These are phyloP conservation scores for Drosophila cracens DNA, from an alignment of 2,888 invertebrate genomes.

Conservation along the genomic window DNA sequence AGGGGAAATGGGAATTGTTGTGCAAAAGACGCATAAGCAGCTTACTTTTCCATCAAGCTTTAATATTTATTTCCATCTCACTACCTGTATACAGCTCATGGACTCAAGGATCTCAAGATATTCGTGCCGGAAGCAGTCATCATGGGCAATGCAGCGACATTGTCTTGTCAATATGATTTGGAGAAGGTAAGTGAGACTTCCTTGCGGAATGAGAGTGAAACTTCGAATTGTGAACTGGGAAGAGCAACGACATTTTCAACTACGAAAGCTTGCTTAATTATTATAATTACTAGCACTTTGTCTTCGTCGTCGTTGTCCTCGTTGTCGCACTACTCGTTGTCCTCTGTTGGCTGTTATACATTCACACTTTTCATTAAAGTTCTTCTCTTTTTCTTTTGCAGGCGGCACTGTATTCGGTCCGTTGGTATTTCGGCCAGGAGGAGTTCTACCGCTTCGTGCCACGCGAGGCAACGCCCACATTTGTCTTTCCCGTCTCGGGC, in stretches of 20 bases:
- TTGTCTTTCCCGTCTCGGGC: constrained; percentile 86
- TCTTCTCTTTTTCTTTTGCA: constrained; percentile 52
- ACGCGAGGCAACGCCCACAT: constrained; percentile 87
- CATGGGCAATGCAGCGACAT: constrained; percentile 85
- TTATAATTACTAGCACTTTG: constrained; percentile 78
- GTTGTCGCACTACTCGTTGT: constrained; percentile 11
- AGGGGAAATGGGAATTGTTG: background rate
- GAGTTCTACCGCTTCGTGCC: constrained; percentile 89
- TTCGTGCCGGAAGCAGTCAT: constrained; percentile 85
- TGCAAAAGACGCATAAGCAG: constrained; percentile 28
- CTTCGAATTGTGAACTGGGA: constrained; percentile 4
- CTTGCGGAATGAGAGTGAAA: constrained; percentile 19
- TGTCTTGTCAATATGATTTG: constrained; percentile 85
- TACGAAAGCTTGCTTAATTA: constrained; percentile 70
- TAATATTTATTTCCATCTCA: constrained; percentile 25
- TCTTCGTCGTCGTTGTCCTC: constrained; percentile 51
- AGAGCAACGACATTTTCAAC: constrained; percentile 38
- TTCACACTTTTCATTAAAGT: constrained; percentile 62
- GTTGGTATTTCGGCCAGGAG: constrained; percentile 87
- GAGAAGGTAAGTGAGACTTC: constrained; percentile 83
- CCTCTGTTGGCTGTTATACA: constrained; percentile 24
- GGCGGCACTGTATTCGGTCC: constrained; percentile 87
- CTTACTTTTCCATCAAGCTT: constrained; percentile 34
- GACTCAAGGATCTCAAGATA: constrained; percentile 85
- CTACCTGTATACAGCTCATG: constrained; percentile 75